phyloP scores from a whole-genome alignment of 2,113 vertebrate genomes.

The Delphinus delphis region DNA sequence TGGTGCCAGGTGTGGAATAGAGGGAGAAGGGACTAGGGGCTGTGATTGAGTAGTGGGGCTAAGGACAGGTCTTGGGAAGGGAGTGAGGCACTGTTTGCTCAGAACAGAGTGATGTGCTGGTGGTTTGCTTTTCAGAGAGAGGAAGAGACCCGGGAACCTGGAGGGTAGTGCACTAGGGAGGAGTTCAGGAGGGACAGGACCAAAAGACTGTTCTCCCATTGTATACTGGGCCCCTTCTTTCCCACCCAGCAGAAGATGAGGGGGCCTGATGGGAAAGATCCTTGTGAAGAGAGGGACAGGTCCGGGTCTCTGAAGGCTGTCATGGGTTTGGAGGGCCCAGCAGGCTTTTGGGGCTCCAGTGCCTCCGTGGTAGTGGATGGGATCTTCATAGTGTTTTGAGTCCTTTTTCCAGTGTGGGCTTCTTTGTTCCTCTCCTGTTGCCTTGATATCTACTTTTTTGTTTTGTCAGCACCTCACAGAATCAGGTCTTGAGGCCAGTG shows the following conservation, averaged over 20 bases:
- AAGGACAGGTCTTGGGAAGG: neutral
- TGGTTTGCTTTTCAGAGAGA: neutral
- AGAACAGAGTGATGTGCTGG: neutral
- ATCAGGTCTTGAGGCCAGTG: neutral
- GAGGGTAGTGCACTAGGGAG: neutral
- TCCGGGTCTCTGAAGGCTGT: neutral
- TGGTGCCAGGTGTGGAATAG: neutral
- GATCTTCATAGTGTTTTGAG: neutral
- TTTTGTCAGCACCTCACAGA: neutral
- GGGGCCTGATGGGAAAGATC: neutral
- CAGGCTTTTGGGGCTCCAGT: neutral
- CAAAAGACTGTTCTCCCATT: slow-evolving; percentile 16
- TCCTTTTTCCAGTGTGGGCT: neutral
- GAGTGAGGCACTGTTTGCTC: neutral
- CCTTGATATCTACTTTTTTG: neutral
- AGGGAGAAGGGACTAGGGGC: neutral
- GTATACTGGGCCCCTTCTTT: slow-evolving; percentile 33
- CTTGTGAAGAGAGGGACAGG: neutral
- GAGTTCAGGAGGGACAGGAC: neutral
- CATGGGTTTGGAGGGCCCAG: neutral
- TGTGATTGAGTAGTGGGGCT: neutral
- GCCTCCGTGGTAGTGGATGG: neutral
- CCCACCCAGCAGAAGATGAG: neutral
- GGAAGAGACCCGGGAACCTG: slow-evolving; percentile 6
- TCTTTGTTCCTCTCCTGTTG: neutral